Conservation (phyloP, 2,113 vertebrate genomes). For the Vidua chalybeata region DNA sequence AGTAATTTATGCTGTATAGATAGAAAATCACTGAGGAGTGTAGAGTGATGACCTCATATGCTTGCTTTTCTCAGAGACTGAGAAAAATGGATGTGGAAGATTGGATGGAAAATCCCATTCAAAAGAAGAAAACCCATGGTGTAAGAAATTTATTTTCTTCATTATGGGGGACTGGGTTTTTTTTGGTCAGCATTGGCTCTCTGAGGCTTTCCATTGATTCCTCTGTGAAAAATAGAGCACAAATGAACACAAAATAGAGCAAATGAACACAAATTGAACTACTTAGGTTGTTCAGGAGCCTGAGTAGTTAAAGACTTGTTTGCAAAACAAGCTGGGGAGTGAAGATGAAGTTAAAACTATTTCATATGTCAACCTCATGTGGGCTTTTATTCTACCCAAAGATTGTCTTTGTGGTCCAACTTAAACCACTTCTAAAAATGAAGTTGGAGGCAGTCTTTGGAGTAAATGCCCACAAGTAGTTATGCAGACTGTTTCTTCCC, state of each 20-base stretch:
- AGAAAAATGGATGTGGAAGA: slow-evolving; percentile 38
- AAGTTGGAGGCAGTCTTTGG: slow-evolving; percentile 1
- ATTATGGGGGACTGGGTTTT: not conserved
- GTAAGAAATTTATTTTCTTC: slow-evolving; percentile 23
- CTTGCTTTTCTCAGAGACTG: slow-evolving; percentile 37
- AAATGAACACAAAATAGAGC: too few species aligned
- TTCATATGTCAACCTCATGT: not conserved
- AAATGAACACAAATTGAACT: not conserved
- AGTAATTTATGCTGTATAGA: not conserved
- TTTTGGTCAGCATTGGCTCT: not conserved
- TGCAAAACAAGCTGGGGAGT: not conserved
- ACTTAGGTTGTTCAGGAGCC: not conserved
- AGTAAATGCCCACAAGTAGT: not conserved
- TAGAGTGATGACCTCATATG: not conserved
- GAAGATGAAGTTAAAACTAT: not conserved
- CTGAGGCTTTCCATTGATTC: not conserved
- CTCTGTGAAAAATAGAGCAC: not conserved
- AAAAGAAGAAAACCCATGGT: not conserved
- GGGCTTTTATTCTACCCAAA: not conserved
- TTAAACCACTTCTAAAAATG: slow-evolving; percentile 9
- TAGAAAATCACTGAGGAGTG: not conserved
- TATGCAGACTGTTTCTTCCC: not conserved
- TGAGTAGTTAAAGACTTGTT: not conserved
- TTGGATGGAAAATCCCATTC: not conserved
- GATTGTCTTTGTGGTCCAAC: slow-evolving; percentile 7